These are phyloP conservation scores for Crypturellus tataupa DNA, from an alignment of 2,797 vertebrate genomes.

Conservation along the genomic window DNA sequence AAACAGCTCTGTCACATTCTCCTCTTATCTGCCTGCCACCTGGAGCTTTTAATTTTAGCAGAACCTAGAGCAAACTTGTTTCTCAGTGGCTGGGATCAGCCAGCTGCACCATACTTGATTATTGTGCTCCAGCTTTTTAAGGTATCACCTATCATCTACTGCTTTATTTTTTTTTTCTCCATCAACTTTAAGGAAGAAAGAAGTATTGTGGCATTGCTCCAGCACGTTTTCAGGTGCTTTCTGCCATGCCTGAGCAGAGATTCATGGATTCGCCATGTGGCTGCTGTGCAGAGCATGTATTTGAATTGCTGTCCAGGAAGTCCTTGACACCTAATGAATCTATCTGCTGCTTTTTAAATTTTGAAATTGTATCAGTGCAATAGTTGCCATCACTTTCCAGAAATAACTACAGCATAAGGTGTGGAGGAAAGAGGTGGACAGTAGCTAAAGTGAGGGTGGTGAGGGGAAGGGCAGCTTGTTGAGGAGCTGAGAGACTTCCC, in stretches of 20 bases:
- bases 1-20: neutral
- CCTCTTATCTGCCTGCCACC: neutral
- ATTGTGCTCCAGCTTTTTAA: neutral
- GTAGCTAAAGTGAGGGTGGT: neutral
- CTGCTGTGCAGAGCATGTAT: accelerated
- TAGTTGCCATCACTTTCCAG: neutral
- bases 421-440: neutral
- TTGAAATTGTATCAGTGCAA: neutral
- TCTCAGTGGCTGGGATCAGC: neutral
- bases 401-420: neutral
- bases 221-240: neutral
- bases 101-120: neutral
- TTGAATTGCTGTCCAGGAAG: neutral
- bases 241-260: neutral
- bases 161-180: neutral
- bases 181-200: neutral
- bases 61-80: neutral
- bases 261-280: neutral
- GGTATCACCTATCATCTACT: neutral
- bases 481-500: neutral
- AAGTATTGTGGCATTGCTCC: neutral
- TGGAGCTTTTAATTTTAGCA: neutral
- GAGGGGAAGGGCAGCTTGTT: neutral
- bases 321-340: neutral
- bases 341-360: neutral